Evolutionary conservation across 2,797 vertebrate genomes (phyloP), one percentile per base, ranked within the genome.

Genomic region (Rachycentron canadum): DNA sequence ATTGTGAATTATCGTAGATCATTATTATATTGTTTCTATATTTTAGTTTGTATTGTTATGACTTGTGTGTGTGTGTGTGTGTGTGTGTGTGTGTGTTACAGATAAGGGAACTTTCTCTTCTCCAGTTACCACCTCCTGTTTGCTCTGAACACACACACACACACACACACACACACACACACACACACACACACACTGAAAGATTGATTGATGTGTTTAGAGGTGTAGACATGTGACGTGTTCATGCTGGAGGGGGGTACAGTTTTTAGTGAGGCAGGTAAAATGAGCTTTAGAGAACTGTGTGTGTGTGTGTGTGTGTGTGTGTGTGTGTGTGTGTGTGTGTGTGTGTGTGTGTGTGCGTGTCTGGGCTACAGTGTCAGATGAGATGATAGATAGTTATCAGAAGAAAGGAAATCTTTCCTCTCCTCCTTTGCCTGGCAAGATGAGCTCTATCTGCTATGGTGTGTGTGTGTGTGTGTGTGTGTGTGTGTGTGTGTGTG

Each of bases 341-440:
- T 78, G 67, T 65, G 66, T 47, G 52, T 58, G 34, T 50, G 40
- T 53, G 59, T 68, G 28, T 6, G 38, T 38, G 38, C 4, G 2
- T 41, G 14, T 16, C 7, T 50, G 55, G 43, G 55, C 28, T 28
- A 25, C 10, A 25, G 53, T n/a, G 84, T 76, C 81, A 86, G 36
- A 43, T 55, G 62, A 87, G 73, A 69, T 36, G 41, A 66, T n/a
- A 49, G 84, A 81, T 79, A 47, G 56, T 50, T 56, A 73, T 75
- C 84, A 59, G 57, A 60, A 60, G 79, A 82, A 86, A 86, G 78
- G 28, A 83, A 81, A 74, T 82, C 80, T 72, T 76, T 79, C 58
- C 49, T 63, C 70, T 30, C 34, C 62, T 74, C 43, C 70, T 55
- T 74, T 72, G 43, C 53, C 30, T 7, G 38, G 69, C 40, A 66